A percentile compares a stretch with the other conserved stretches of the same genome.
Evolutionary conservation across 2,888 invertebrate genomes (phyloP).

Genomic region (Melanostoma mellinum): DNA sequence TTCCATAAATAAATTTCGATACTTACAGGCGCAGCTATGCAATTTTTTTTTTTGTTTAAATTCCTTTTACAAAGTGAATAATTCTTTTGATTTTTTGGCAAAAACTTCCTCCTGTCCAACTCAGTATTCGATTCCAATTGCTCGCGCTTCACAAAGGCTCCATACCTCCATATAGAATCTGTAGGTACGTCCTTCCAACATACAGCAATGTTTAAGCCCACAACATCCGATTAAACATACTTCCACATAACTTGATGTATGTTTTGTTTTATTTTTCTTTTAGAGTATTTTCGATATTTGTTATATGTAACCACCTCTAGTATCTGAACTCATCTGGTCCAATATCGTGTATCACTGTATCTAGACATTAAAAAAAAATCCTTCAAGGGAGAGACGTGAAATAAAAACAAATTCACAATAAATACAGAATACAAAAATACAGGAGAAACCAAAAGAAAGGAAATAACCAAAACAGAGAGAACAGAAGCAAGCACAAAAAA

Average conservation of each 20-base stretch:
- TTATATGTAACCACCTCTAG: slow-evolving; percentile 62
- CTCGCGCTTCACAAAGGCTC: not conserved
- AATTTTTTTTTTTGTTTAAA: slow-evolving; percentile 34
- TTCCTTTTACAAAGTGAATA: slow-evolving; percentile 38
- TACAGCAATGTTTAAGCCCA: slow-evolving; percentile 44
- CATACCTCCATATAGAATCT: slow-evolving; percentile 8
- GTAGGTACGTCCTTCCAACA: no score
- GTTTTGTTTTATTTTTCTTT: slow-evolving; percentile 16
- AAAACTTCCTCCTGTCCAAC: slow-evolving; percentile 29
- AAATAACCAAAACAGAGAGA: slow-evolving; percentile 22
- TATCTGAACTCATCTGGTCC: slow-evolving; percentile 68
- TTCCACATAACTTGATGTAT: slow-evolving; percentile 30
- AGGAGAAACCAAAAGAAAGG: slow-evolving; percentile 27
- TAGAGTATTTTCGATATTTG: slow-evolving; percentile 46
- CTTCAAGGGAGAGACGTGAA: slow-evolving; percentile 40
- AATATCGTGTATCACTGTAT: slow-evolving; percentile 39
- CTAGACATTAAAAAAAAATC: slow-evolving; percentile 36
- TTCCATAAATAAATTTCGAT: slow-evolving; percentile 47
- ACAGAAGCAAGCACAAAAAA: slow-evolving; percentile 12
- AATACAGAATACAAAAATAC: slow-evolving; percentile 41
- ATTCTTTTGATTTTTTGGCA: slow-evolving; percentile 4
- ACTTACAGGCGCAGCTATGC: slow-evolving; percentile 27
- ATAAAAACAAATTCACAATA: slow-evolving; percentile 56
- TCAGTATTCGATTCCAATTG: slow-evolving; percentile 4
- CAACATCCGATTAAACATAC: slow-evolving; percentile 64